These are phyloP conservation scores for Drosophila azteca DNA, from an alignment of 1,140 invertebrate genomes.

Conservation along the genomic window DNA sequence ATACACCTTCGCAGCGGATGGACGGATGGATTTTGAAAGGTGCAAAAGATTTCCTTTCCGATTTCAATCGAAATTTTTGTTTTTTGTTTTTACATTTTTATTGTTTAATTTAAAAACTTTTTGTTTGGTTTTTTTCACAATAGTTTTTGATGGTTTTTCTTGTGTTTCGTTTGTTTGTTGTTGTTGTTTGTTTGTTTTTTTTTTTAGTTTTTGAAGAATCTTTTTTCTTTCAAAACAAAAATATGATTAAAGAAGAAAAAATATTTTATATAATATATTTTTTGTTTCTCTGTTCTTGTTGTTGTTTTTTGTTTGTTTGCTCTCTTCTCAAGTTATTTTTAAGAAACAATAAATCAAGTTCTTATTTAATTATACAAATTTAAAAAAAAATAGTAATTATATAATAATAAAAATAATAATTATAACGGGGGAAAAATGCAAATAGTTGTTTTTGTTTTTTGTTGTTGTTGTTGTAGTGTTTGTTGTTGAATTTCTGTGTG, in stretches of 20 bases:
- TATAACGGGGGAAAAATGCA: conserved; percentile 78
- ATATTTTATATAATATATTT: conserved; percentile 75
- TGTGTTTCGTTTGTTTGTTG: conserved; percentile 28
- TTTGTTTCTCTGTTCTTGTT: conserved; percentile 53
- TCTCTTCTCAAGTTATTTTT: conserved; percentile 71
- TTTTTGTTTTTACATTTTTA: conserved; percentile 77
- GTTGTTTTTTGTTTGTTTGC: conserved; percentile 50
- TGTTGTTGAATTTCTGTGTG: conserved; percentile 26
- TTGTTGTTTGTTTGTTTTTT: conserved; percentile 16
- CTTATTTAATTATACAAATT: conserved; percentile 81
- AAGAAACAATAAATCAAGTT: conserved; percentile 78
- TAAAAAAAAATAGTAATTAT: conserved; percentile 80
- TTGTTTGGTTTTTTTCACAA: conserved; percentile 80
- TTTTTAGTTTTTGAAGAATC: conserved; percentile 40
- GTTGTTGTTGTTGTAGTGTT: conserved; percentile 36
- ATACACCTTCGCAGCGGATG: too few species aligned
- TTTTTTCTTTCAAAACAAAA: conserved; percentile 70
- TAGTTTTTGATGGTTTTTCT: conserved; percentile 59
- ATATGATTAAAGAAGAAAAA: conserved; percentile 68
- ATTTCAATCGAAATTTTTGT: not conserved
- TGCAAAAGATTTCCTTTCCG: not conserved
- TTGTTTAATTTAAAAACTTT: conserved; percentile 79
- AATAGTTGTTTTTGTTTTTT: conserved; percentile 57
- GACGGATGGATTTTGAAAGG: too few species aligned
- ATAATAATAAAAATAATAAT: conserved; percentile 81